Base-by-base conservation (phyloP, 2,113 vertebrate species). In the Malaclemys terrapin region DNA sequence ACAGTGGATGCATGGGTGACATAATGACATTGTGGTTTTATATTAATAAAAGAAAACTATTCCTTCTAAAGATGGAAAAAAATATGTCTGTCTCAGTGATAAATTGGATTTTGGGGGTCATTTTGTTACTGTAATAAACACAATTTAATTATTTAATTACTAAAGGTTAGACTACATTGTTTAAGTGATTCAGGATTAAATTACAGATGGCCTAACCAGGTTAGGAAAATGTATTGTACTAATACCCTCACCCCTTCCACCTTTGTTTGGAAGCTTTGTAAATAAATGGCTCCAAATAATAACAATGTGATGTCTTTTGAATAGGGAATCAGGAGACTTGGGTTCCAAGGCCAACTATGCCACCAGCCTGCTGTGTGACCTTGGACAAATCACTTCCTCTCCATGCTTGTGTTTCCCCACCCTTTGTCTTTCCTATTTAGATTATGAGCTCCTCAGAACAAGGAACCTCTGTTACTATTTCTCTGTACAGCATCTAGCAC, bases 1-100 rank as follows among this genome's bases (percentile, higher is more conserved):
- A 98, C 98, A 98, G 96, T 98, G 98, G 98, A 98, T 98, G 98
- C 98, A 97, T 98, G 98, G 98, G 97, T 98, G 98, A 98, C 98
- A 99, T 98, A 97, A 98, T 98, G 97, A 98, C 97, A 98, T 98
- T 98, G 98, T 98, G 97, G 98, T 98, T 99, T 97, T 98, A 98
- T 98, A 98, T 98, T 97, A 97, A 97, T 97, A 97, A 97, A 97
- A 97, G 95, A 97, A 96, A 97, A 97, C 97, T 96, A 97, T 97
- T 96, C 94, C 79, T 94, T 93, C 90, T 93, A 65, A 76, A 92
- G 89, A 93, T 84, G 80, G 88, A 91, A 96, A 95, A 95, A 97
- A 94, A 96, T 92, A 94, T 84, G 72, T 96, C 93, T 93, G 96
- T 80, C 90, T 92, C 38, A 65, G 90, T 91, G 88, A 96, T 93